Evolutionary conservation across 2,113 vertebrate genomes (phyloP).

Genomic region (Thermophis baileyi): DNA sequence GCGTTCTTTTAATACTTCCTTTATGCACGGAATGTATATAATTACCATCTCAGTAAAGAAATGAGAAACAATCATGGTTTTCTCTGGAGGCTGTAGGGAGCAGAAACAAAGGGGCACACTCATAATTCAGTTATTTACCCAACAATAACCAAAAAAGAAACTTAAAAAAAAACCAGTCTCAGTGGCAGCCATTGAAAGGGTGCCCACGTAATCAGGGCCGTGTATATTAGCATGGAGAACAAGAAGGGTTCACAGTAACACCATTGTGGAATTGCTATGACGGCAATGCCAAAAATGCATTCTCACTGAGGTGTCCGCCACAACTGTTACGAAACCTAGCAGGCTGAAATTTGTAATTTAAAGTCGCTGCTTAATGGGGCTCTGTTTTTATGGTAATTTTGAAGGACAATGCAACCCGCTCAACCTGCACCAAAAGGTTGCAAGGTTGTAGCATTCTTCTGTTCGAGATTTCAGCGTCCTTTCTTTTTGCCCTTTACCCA

Average conservation of each 20-base stretch:
- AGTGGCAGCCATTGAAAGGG: neutral
- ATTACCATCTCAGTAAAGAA: neutral
- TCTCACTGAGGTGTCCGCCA: neutral
- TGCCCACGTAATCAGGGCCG: neutral
- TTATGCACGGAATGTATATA: neutral
- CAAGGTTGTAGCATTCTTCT: neutral
- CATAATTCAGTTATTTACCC: neutral
- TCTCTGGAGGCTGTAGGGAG: neutral
- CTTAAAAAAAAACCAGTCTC: no score
- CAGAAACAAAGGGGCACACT: slow-evolving; percentile 1
- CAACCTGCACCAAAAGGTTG: neutral
- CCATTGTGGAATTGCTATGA: neutral
- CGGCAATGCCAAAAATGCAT: neutral
- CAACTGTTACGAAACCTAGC: neutral
- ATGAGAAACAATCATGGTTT: neutral
- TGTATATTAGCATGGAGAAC: neutral
- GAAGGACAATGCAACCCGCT: neutral
- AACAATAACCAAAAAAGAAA: neutral
- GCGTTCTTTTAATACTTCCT: neutral
- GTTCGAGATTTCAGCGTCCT: neutral
- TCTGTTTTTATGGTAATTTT: neutral
- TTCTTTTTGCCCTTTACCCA: neutral
- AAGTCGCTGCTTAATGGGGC: neutral
- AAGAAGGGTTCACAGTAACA: neutral
- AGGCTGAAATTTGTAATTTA: neutral